Percentiles rank a stretch among this genome's conserved stretches.
These are phyloP conservation scores for Drosophila grimshawi DNA, from an alignment of 1,140 invertebrate species.

Conservation along the genomic window DNA sequence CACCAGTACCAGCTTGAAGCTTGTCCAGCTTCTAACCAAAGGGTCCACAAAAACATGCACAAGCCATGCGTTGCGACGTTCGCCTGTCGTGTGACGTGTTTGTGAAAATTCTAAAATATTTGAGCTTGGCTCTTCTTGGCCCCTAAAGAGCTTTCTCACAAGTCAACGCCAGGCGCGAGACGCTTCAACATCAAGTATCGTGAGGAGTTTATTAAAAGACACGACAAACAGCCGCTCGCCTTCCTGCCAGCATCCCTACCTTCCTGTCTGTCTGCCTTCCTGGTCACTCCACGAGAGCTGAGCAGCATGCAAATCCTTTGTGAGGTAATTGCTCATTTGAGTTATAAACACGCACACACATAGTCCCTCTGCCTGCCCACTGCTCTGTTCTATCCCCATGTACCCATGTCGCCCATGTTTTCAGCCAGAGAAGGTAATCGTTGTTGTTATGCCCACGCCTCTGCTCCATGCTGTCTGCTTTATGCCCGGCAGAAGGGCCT, in stretches of 20 bases:
- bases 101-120: constrained; percentile 80
- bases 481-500: constrained; percentile 28
- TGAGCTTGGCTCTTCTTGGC: constrained; percentile 25
- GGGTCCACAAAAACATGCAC: constrained; percentile 34
- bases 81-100: constrained; percentile 71
- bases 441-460: constrained; percentile 44
- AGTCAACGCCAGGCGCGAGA: constrained; percentile 74
- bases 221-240: constrained; percentile 18
- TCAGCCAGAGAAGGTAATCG: constrained; percentile 70
- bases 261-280: background rate
- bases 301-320: constrained; percentile 63
- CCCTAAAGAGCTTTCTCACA: constrained; percentile 62
- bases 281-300: background rate
- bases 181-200: constrained; percentile 63
- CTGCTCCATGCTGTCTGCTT: background rate
- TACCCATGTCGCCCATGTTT: constrained; percentile 12
- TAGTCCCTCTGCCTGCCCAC: background rate
- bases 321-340: constrained; percentile 82
- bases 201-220: constrained; percentile 81
- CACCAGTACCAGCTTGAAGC: constrained; percentile 3
- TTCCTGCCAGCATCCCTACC: background rate
- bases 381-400: constrained; percentile 3
- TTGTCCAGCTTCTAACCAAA: constrained; percentile 29
- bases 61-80: constrained; percentile 14
- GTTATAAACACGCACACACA: constrained; percentile 79